Evolutionary conservation across 2,888 invertebrate genomes (phyloP).

Genomic region (Gari tellinella): DNA sequence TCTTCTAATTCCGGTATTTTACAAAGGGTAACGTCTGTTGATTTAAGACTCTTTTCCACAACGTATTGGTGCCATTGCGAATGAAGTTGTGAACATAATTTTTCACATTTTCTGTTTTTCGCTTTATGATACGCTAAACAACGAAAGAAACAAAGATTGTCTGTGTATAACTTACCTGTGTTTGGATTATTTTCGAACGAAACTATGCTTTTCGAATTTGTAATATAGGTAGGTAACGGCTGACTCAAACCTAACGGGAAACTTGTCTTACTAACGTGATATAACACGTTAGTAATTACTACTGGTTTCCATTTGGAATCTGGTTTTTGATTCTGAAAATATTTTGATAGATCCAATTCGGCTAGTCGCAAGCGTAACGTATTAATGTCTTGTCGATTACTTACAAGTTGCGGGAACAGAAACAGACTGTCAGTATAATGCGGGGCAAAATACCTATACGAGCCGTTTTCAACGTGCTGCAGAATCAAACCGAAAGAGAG

Average conservation of each 20-base stretch:
- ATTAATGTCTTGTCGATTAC: neutral
- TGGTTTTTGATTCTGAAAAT: no score
- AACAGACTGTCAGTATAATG: slow-evolving; percentile 1
- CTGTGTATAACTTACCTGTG: neutral
- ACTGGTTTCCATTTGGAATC: no score
- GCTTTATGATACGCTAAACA: no score
- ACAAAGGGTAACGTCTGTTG: no score
- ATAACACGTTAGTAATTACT: neutral
- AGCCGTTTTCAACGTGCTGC: neutral
- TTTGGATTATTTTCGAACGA: neutral
- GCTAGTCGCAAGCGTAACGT: no score
- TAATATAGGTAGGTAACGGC: no score
- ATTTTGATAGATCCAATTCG: no score
- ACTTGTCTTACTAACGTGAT: neutral
- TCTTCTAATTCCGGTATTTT: no score
- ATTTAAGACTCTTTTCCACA: no score
- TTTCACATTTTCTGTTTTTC: no score
- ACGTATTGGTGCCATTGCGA: no score
- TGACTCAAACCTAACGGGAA: neutral
- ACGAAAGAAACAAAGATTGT: neutral
- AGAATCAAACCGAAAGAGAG: slow-evolving; percentile 3
- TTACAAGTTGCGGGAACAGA: slow-evolving; percentile 1
- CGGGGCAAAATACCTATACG: neutral
- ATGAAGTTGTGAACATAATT: no score
- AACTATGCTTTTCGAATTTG: neutral